These are phyloP conservation scores for Perithous albicinctus DNA, from an alignment of 2,888 invertebrate species.

Conservation along the genomic window DNA sequence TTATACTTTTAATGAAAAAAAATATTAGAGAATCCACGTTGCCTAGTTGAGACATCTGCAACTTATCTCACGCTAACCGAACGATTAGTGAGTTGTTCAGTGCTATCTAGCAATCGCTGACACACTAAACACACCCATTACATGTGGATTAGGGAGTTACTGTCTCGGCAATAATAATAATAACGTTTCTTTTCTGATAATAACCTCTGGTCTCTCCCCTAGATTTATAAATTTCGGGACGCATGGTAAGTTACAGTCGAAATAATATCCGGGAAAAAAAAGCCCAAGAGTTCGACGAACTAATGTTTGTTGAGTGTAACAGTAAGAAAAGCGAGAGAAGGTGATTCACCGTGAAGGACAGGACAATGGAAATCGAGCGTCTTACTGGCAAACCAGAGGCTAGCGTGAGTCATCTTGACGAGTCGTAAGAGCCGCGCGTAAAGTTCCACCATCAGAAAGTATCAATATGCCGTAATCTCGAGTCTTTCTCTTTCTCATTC, in stretches of 20 bases:
- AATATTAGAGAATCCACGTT: too few species aligned
- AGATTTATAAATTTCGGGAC: background rate
- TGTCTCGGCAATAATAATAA: background rate
- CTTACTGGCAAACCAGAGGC: conserved; percentile 4
- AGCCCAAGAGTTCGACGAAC: background rate
- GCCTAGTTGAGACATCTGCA: too few species aligned
- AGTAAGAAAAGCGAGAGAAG: conserved; percentile 42
- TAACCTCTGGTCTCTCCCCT: background rate
- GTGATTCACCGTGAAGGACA: conserved; percentile 58
- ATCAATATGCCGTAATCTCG: conserved; percentile 15
- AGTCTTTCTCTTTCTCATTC: background rate
- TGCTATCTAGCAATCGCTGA: too few species aligned
- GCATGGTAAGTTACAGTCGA: background rate
- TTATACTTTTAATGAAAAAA: too few species aligned
- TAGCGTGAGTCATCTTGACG: conserved; percentile 54
- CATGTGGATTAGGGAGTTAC: too few species aligned
- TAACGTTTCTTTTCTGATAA: conserved; percentile 1
- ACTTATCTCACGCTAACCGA: too few species aligned
- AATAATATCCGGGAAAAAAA: background rate
- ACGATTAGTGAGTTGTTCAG: too few species aligned
- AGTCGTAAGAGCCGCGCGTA: conserved; percentile 11
- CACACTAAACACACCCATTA: too few species aligned
- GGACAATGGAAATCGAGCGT: conserved; percentile 40
- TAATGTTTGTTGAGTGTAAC: conserved; percentile 40
- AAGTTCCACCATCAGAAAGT: background rate